Evolutionary conservation across 2,888 invertebrate genomes (phyloP), one percentile per base, ranked within the genome.

Genomic region (Meiosimyza platycephala): DNA sequence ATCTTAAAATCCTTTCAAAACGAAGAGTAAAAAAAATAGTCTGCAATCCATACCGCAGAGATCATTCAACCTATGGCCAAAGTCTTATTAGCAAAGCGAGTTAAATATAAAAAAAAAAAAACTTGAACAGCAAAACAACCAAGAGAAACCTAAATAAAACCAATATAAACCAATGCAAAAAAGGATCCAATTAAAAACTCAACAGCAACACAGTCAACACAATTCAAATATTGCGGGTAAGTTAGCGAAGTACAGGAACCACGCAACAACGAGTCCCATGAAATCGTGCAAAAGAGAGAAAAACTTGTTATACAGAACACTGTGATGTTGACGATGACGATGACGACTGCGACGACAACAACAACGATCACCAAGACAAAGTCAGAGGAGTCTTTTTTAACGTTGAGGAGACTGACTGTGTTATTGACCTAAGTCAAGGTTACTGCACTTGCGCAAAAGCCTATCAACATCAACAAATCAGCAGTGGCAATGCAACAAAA

Each of bases 341-440:
- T 3, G 4, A 65, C 22, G 2, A 22, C n/a, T n/a, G n/a, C 28
- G 22, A 65, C 22, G 12, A 50, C 12, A 11, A 65, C 51, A 12
- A 18, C 6, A 11, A 13, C n/a, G 16, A 48, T 63, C 65, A 33
- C 4, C 52, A 55, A 18, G 16, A 64, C 28, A 16, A 55, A 40
- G 70, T 18, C 70, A 22, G 62, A 47, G 40, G 40, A 40, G 9
- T 40, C 40, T 40, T 9, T 40, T 40, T 40, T 40, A 40, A 9
- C 40, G 40, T 40, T 9, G 40, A 40, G 40, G 9, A 9, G 40
- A 40, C 40, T 40, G 62, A 70, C 70, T 70, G 79, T 80, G 85
- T 81, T 85, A 83, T 81, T 85, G 85, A 85, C 85, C 85, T 79
- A 82, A 84, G 84, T 82, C 85, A 85, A 85, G 85, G 85, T 83